These are phyloP conservation scores for Furcifer pardalis DNA, from an alignment of 2,797 vertebrate species.

Conservation along the genomic window DNA sequence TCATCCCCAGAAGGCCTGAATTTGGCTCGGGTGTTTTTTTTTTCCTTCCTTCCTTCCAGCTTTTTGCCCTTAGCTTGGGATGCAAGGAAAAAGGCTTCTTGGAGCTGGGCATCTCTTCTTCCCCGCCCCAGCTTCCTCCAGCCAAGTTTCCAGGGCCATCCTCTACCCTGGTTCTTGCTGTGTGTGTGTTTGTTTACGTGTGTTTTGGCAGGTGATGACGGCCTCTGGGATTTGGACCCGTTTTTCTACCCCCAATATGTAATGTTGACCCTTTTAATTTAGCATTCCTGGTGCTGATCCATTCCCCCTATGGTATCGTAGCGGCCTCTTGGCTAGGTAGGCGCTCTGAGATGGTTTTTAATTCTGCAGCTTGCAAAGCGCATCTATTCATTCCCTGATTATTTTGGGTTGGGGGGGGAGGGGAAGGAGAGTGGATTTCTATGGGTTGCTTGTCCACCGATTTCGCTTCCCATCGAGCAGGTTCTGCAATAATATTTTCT, in stretches of 20 bases:
- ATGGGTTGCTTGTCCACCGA: neutral
- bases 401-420: neutral
- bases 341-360: neutral
- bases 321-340: slow-evolving; percentile 45
- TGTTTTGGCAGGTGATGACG: neutral
- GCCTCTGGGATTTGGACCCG: neutral
- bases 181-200: neutral
- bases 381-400: slow-evolving; percentile 27
- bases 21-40: slow-evolving; percentile 67
- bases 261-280: slow-evolving; percentile 7
- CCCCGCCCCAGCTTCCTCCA: slow-evolving; percentile 18
- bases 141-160: neutral
- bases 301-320: slow-evolving; percentile 33
- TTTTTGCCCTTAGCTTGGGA: slow-evolving; percentile 4
- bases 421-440: neutral
- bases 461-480: neutral
- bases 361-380: slow-evolving; percentile 50
- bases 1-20: slow-evolving; percentile 57
- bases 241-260: slow-evolving; percentile 48
- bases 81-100: neutral
- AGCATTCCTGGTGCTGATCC: slow-evolving; percentile 6
- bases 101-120: neutral
- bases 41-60: slow-evolving; percentile 81
- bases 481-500: neutral
- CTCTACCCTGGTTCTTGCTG: no score